Percentiles rank a stretch among this genome's conserved stretches.
Conservation (phyloP, 2,888 invertebrate genomes). For the Coleophora deauratella region DNA sequence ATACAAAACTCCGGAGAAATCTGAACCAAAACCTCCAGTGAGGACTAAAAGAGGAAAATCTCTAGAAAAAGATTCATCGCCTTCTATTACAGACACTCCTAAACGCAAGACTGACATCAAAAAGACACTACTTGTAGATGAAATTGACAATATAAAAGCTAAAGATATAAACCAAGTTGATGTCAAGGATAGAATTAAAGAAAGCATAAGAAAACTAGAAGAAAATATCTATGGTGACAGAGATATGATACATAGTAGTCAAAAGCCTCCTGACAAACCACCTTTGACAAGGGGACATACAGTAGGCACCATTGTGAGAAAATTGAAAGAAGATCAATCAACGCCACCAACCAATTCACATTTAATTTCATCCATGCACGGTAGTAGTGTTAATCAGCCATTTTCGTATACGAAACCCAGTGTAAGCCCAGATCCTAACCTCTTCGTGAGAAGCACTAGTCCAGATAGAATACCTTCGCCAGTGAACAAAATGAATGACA, state of each 20-base stretch:
- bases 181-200: constrained; percentile 66
- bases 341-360: constrained; percentile 79
- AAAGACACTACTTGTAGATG: constrained; percentile 49
- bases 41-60: constrained; percentile 56
- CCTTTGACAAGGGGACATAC: constrained; percentile 81
- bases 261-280: constrained; percentile 79
- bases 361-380: constrained; percentile 75
- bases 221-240: constrained; percentile 64
- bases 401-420: constrained; percentile 85
- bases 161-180: constrained; percentile 40
- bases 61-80: constrained; percentile 42
- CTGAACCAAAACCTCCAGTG: constrained; percentile 55
- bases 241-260: constrained; percentile 83
- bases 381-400: constrained; percentile 83
- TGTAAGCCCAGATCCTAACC: constrained; percentile 64
- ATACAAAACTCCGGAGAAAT: constrained; percentile 50
- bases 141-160: constrained; percentile 46
- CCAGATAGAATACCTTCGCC: constrained; percentile 61
- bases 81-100: constrained; percentile 53
- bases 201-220: constrained; percentile 65
- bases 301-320: constrained; percentile 85
- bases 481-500: constrained; percentile 66
- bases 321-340: constrained; percentile 81
- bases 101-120: constrained; percentile 55
- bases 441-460: constrained; percentile 59